These are phyloP conservation scores for Campaea margaritaria DNA, from an alignment of 2,888 invertebrate species.

Conservation along the genomic window DNA sequence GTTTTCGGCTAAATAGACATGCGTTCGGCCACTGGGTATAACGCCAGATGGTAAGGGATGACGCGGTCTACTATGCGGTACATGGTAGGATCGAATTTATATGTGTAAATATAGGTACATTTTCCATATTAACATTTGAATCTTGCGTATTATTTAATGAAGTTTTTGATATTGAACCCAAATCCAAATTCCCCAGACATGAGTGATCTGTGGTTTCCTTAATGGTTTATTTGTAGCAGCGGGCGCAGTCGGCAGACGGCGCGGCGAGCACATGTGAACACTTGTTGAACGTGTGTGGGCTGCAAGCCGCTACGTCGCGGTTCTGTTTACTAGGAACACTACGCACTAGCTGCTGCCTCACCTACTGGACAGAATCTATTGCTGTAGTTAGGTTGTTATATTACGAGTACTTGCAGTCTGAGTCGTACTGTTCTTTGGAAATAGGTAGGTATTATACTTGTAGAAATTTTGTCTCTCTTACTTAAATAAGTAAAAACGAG, in stretches of 20 bases:
- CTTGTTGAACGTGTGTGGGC: slow-evolving; percentile 77
- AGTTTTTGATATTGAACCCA: too few species aligned
- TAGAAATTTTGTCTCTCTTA: neutral
- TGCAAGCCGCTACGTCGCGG: slow-evolving; percentile 47
- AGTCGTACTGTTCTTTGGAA: too few species aligned
- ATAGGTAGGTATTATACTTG: too few species aligned
- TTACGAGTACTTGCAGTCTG: too few species aligned
- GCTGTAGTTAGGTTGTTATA: neutral
- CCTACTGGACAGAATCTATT: slow-evolving; percentile 2
- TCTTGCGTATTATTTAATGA: neutral
- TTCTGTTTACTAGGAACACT: slow-evolving; percentile 27
- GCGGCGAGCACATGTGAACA: slow-evolving; percentile 74
- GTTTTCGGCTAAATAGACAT: too few species aligned
- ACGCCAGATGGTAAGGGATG: too few species aligned
- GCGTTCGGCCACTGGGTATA: too few species aligned
- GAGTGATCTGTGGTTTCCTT: slow-evolving; percentile 11
- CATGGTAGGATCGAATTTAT: neutral
- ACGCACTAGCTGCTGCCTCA: slow-evolving; percentile 5
- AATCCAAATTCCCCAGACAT: too few species aligned
- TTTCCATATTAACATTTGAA: neutral
- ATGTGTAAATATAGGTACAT: neutral
- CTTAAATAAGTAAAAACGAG: neutral
- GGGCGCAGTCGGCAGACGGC: slow-evolving; percentile 34
- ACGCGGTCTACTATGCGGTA: neutral
- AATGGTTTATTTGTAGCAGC: slow-evolving; percentile 37